A percentile compares a stretch with the other conserved stretches of the same genome.
Conservation (phyloP, 2,888 invertebrate species). For the Caenorhabditis zanzibari region DNA sequence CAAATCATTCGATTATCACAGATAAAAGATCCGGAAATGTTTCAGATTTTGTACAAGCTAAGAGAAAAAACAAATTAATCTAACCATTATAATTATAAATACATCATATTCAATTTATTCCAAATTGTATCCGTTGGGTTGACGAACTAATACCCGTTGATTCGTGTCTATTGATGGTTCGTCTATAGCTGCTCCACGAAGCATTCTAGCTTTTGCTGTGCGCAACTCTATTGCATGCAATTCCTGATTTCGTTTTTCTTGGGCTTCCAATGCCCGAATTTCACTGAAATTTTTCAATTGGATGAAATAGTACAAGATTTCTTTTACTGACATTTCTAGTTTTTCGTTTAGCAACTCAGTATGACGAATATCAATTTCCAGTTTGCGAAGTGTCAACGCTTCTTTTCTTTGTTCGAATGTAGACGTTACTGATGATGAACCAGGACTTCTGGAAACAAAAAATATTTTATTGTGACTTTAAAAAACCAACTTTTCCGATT, state of each 20-base stretch:
- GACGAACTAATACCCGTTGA: slow-evolving; percentile 44
- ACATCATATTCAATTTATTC: slow-evolving; percentile 14
- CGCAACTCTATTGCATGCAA: slow-evolving; percentile 60
- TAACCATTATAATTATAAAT: neutral
- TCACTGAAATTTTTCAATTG: slow-evolving; percentile 44
- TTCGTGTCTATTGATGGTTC: slow-evolving; percentile 55
- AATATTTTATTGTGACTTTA: neutral
- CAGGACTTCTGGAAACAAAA: slow-evolving; percentile 46
- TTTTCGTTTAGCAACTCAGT: slow-evolving; percentile 64
- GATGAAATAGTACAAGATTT: neutral
- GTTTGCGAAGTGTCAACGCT: slow-evolving; percentile 44
- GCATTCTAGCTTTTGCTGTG: slow-evolving; percentile 54
- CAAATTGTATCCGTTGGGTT: slow-evolving; percentile 58
- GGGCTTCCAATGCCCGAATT: slow-evolving; percentile 55
- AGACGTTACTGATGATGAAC: slow-evolving; percentile 23
- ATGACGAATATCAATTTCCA: slow-evolving; percentile 60
- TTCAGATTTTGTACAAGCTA: neutral
- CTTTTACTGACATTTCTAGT: slow-evolving; percentile 44
- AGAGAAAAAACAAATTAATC: slow-evolving; percentile 13
- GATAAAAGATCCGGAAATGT: slow-evolving; percentile 15
- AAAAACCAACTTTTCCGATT: slow-evolving; percentile 48
- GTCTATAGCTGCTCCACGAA: slow-evolving; percentile 62
- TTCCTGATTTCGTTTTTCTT: slow-evolving; percentile 50
- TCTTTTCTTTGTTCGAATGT: slow-evolving; percentile 61
- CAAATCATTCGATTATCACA: slow-evolving; percentile 24